Evolutionary conservation across 2,797 vertebrate species (phyloP).

Genomic region (Tokudaia tokunoshimensis): DNA sequence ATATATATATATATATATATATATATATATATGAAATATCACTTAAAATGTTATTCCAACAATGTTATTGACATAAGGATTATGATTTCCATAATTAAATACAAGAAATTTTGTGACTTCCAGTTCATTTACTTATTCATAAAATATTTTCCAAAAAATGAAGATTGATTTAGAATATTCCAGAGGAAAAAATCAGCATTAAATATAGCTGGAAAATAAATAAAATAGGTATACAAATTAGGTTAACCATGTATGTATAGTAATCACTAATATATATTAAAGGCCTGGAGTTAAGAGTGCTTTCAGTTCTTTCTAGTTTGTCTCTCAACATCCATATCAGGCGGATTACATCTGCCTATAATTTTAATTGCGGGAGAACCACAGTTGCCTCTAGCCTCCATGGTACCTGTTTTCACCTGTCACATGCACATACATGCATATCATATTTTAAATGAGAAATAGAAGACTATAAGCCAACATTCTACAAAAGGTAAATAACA

Average conservation of each 20-base stretch:
- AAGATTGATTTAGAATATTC: not conserved
- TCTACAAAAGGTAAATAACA: not conserved
- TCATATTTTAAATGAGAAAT: not conserved
- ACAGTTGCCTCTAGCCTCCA: not conserved
- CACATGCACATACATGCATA: not conserved
- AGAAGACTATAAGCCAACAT: not conserved
- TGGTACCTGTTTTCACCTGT: no score
- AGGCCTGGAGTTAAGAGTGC: not conserved
- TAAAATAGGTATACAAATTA: not conserved
- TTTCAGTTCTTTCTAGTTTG: not conserved
- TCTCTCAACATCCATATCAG: not conserved
- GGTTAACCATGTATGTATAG: not conserved
- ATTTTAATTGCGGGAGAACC: not conserved
- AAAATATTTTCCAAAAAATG: slow-evolving; percentile 10
- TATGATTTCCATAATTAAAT: slow-evolving; percentile 19
- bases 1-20: not conserved
- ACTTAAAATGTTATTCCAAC: not conserved
- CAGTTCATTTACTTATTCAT: slow-evolving; percentile 9
- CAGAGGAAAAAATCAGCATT: not conserved
- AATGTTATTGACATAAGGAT: not conserved
- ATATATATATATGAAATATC: not conserved
- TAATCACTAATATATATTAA: not conserved
- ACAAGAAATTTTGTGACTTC: not conserved
- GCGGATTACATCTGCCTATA: not conserved
- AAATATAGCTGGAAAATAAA: not conserved